A percentile compares a stretch with the other conserved stretches of the same genome.
These are phyloP conservation scores for Hyles lineata DNA, from an alignment of 2,888 invertebrate species.

Conservation along the genomic window DNA sequence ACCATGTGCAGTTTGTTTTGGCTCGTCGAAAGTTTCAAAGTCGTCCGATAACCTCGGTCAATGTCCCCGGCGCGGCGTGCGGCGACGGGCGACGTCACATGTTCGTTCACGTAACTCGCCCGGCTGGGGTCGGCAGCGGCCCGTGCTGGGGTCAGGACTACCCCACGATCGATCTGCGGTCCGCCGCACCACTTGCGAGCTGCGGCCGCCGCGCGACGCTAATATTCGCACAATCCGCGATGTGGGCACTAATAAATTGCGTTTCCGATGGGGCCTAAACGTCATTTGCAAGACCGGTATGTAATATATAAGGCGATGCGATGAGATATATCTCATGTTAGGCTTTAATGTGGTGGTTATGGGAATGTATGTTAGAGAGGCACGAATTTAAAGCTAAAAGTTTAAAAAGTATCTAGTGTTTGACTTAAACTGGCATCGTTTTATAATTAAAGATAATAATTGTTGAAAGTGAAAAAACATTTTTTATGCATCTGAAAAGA, in stretches of 20 bases:
- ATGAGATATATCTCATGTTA: too few species aligned
- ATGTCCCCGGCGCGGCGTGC: slow-evolving; percentile 53
- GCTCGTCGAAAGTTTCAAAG: slow-evolving; percentile 58
- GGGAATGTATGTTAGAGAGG: too few species aligned
- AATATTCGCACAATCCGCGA: background rate
- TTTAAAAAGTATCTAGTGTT: too few species aligned
- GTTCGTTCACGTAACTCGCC: slow-evolving; percentile 42
- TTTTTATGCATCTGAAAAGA: too few species aligned
- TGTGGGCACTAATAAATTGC: background rate
- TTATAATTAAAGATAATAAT: too few species aligned
- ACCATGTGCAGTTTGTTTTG: slow-evolving; percentile 5
- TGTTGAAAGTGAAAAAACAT: too few species aligned
- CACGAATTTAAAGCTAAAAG: too few species aligned
- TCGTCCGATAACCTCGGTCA: slow-evolving; percentile 60
- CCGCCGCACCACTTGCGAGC: slow-evolving; percentile 31
- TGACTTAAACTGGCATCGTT: too few species aligned
- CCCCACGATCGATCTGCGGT: slow-evolving; percentile 62
- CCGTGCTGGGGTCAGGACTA: slow-evolving; percentile 38
- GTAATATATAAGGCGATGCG: too few species aligned
- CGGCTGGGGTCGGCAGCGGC: slow-evolving; percentile 37
- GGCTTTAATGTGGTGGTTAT: too few species aligned
- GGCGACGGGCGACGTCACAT: slow-evolving; percentile 47
- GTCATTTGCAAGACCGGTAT: too few species aligned
- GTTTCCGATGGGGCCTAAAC: too few species aligned
- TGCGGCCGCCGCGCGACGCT: background rate